Evolutionary conservation across 2,113 vertebrate genomes (phyloP).

Genomic region (Dicentrarchus labrax): DNA sequence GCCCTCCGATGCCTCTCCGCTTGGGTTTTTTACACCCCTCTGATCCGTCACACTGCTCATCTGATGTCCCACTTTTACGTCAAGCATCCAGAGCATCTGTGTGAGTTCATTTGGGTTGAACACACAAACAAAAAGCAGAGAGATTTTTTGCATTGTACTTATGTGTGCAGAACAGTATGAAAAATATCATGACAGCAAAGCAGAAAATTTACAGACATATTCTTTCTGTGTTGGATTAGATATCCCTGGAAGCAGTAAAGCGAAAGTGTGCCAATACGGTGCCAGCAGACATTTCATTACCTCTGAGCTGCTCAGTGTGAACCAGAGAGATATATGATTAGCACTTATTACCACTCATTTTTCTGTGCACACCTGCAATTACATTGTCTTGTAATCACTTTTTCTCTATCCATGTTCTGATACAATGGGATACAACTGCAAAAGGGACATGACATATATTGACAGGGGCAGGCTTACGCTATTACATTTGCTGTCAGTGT

Average conservation of each 20-base stretch:
- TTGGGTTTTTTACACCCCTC: constrained; percentile 32
- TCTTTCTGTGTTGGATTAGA: constrained; percentile 29
- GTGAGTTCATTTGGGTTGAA: background rate
- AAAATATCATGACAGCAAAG: constrained; percentile 9
- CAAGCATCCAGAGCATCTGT: background rate
- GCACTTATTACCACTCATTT: constrained; percentile 12
- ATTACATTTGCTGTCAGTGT: background rate
- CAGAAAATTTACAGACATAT: constrained; percentile 8
- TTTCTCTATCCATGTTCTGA: background rate
- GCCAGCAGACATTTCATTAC: constrained; percentile 44
- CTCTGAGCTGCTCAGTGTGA: constrained; percentile 20
- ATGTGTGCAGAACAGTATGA: background rate
- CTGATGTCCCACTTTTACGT: constrained; percentile 47
- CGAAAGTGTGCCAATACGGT: constrained; percentile 2
- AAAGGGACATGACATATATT: background rate
- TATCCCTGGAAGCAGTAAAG: background rate
- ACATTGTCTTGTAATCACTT: constrained; percentile 27
- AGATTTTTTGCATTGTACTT: background rate
- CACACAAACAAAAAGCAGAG: constrained; percentile 13
- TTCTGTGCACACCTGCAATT: constrained; percentile 22
- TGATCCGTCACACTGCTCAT: constrained; percentile 38
- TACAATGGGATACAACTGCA: background rate
- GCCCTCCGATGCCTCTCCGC: constrained; percentile 11
- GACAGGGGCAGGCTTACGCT: background rate
- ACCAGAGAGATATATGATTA: constrained; percentile 14